A percentile compares a stretch with the other conserved stretches of the same genome.
phyloP scores from a whole-genome alignment of 2,797 vertebrate genomes.

The Myotis vivesi region DNA sequence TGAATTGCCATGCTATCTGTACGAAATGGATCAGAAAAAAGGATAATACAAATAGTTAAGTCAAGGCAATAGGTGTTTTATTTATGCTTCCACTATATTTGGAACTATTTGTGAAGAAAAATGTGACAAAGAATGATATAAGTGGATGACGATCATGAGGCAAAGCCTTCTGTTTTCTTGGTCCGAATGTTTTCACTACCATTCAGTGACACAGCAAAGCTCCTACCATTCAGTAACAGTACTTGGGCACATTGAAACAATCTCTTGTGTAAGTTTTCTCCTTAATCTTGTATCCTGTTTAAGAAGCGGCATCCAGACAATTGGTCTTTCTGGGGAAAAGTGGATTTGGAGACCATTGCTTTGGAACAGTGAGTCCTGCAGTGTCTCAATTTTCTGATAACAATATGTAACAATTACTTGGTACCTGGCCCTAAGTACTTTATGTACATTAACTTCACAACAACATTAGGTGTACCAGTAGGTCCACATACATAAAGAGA shows the following conservation, averaged over 20 bases:
- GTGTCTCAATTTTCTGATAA: accelerated
- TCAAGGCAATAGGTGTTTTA: not conserved
- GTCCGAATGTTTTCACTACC: not conserved
- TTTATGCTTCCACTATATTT: too few relatives aligned
- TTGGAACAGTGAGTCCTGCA: not conserved
- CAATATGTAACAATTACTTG: accelerated
- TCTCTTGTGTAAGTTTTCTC: not conserved
- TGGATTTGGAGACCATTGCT: not conserved
- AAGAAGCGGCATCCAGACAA: not conserved
- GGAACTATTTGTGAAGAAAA: not conserved
- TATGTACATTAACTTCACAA: not conserved
- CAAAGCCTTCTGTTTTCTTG: not conserved
- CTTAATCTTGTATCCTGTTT: not conserved
- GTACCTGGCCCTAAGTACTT: not conserved
- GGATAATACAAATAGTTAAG: not conserved
- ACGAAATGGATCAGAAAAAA: not conserved
- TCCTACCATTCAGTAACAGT: accelerated
- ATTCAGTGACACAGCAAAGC: accelerated
- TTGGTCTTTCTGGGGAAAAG: not conserved
- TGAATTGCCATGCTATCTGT: not conserved
- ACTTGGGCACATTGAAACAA: accelerated
- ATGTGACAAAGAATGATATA: too few relatives aligned
- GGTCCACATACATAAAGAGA: too few relatives aligned
- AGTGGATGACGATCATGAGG: accelerated
- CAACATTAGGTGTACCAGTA: too few relatives aligned